Evolutionary conservation across 2,888 invertebrate genomes (phyloP).

Genomic region (Eledona agricola): DNA sequence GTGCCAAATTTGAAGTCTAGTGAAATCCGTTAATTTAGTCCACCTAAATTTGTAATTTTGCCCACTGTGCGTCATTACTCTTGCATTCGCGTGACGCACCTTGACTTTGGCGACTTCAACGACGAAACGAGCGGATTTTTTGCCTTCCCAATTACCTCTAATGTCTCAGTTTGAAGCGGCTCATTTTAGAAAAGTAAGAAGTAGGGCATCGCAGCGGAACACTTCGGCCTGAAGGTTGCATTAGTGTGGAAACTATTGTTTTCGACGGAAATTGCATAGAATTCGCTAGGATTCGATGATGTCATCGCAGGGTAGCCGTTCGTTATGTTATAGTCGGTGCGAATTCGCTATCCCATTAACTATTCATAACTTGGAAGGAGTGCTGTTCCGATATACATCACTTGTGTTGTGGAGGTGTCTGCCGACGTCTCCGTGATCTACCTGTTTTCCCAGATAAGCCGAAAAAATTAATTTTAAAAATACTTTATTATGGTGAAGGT

Average conservation of each 20-base stretch:
- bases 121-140: no score
- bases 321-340: slow-evolving; percentile 8
- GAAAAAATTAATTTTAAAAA: slow-evolving; percentile 43
- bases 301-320: slow-evolving; percentile 6
- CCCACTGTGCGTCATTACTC: no score
- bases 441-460: slow-evolving; percentile 44
- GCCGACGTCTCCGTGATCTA: slow-evolving; percentile 38
- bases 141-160: no score
- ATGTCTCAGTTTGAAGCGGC: no score
- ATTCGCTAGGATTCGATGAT: slow-evolving; percentile 11
- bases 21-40: no score
- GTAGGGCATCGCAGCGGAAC: slow-evolving; percentile 27
- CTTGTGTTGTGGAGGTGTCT: slow-evolving; percentile 35
- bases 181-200: no score
- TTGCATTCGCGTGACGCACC: no score
- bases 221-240: slow-evolving; percentile 17
- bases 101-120: no score
- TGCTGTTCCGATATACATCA: slow-evolving; percentile 13
- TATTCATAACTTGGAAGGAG: slow-evolving; percentile 22
- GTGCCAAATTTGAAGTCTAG: no score
- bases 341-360: slow-evolving; percentile 19
- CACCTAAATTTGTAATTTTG: no score
- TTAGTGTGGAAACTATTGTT: slow-evolving; percentile 20
- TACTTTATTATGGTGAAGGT: slow-evolving; percentile 42
- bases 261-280: slow-evolving; percentile 25